Evolutionary conservation across 1,140 invertebrate species (phyloP).

Genomic region (Agrypnia vestita): DNA sequence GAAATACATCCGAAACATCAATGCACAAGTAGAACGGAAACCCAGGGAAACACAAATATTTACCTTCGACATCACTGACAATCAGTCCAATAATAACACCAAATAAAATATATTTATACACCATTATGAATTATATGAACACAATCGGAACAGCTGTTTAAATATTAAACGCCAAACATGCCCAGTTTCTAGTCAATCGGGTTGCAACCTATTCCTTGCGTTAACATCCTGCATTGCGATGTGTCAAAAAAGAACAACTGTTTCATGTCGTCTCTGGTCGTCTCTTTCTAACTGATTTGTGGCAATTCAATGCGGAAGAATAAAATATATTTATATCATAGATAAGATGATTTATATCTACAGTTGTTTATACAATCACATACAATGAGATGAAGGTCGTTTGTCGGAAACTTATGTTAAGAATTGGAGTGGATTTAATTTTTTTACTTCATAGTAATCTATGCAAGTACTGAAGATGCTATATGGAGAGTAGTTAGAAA

Average conservation of each 20-base stretch:
- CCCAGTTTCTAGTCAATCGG: not conserved
- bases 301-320: not conserved
- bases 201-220: not conserved
- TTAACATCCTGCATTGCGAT: conserved; percentile 24
- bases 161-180: conserved; percentile 15
- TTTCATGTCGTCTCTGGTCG: conserved; percentile 14
- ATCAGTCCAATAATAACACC: conserved; percentile 34
- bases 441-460: no score
- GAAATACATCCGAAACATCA: conserved; percentile 3
- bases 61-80: conserved; percentile 42
- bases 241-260: not conserved
- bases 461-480: no score
- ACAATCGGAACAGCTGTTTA: conserved; percentile 24
- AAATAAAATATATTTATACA: conserved; percentile 37
- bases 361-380: no score
- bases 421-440: not conserved
- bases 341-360: no score
- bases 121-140: conserved; percentile 27
- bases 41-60: not conserved
- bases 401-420: not conserved
- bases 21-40: conserved; percentile 36
- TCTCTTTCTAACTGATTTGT: conserved; percentile 10
- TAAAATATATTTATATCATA: not conserved
- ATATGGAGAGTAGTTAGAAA: no score
- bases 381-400: not conserved